phyloP scores from a whole-genome alignment of 2,888 invertebrate species.

The Agriopis marginaria region DNA sequence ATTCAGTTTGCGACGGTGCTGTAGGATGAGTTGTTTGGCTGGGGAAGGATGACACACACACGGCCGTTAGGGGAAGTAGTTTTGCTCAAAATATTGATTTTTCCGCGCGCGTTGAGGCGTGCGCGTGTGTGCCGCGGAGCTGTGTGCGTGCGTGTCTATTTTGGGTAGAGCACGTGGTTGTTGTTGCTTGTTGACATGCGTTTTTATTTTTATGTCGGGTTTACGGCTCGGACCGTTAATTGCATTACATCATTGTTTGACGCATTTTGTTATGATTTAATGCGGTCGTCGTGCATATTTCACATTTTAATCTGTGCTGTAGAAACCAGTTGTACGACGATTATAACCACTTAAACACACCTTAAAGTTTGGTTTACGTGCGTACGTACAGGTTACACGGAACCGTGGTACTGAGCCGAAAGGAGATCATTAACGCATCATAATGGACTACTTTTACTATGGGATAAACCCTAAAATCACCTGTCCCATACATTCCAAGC shows the following conservation, averaged over 20 bases:
- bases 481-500: no score
- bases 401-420: no score
- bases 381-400: no score
- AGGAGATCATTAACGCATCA: no score
- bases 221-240: constrained; percentile 71
- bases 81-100: constrained; percentile 87
- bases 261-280: constrained; percentile 49
- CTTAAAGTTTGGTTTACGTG: no score
- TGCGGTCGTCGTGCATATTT: constrained; percentile 24
- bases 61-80: constrained; percentile 79
- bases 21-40: constrained; percentile 57
- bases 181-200: constrained; percentile 84
- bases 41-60: constrained; percentile 67
- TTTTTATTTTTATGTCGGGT: constrained; percentile 81
- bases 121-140: constrained; percentile 48
- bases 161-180: constrained; percentile 83
- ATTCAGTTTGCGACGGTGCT: constrained; percentile 59
- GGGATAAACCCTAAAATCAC: no score
- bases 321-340: background rate
- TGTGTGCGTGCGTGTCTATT: constrained; percentile 77
- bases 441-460: no score
- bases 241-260: constrained; percentile 70
- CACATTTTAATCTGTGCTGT: background rate
- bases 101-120: constrained; percentile 77
- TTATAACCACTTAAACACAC: no score